Evolutionary conservation across 2,113 vertebrate genomes (phyloP).

Genomic region (Chlamydotis undulata): DNA sequence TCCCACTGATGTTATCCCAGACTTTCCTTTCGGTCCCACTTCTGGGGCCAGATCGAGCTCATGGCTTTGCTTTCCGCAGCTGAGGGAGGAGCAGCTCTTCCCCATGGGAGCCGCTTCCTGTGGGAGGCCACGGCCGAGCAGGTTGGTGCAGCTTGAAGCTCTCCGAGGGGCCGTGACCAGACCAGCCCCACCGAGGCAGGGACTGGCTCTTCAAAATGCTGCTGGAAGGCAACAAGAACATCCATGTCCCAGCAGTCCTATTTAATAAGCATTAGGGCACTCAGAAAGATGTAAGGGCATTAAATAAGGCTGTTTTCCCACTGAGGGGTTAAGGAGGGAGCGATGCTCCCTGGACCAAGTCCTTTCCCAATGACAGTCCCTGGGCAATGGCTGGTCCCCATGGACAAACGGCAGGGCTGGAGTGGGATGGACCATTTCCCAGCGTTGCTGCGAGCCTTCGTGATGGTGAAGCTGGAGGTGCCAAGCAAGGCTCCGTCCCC

Average conservation of each 20-base stretch:
- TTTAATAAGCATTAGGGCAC: neutral
- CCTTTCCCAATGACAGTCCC: rapidly evolving
- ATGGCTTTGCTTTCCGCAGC: neutral
- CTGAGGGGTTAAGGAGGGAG: neutral
- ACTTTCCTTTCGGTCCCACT: neutral
- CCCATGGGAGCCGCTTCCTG: neutral
- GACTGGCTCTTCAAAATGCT: neutral
- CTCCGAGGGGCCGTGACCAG: neutral
- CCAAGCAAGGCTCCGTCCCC: neutral
- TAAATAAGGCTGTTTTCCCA: neutral
- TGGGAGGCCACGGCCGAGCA: neutral
- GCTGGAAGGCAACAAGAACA: neutral
- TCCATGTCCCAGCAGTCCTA: neutral
- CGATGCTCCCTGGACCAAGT: neutral
- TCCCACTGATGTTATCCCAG: neutral
- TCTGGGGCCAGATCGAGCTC: neutral
- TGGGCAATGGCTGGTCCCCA: neutral
- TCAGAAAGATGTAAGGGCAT: rapidly evolving
- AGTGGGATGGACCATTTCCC: neutral
- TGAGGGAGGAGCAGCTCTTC: neutral
- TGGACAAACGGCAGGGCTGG: neutral
- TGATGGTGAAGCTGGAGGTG: neutral
- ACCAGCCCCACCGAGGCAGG: neutral
- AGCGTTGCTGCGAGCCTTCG: neutral
- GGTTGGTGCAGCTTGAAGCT: neutral